phyloP scores from a whole-genome alignment of 2,888 invertebrate species.

The Norana najaformis region DNA sequence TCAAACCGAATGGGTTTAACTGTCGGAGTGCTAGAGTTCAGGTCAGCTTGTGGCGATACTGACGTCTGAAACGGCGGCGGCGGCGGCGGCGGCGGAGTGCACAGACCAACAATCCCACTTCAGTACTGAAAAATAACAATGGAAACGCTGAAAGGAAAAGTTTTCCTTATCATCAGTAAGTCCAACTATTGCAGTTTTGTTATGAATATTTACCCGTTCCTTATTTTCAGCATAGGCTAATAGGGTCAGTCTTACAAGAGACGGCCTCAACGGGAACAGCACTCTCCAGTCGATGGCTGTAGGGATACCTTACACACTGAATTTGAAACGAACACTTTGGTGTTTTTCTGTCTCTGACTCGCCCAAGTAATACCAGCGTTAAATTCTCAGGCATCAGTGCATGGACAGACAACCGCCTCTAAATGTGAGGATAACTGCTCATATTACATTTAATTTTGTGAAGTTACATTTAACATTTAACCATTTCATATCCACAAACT shows the following conservation, averaged over 20 bases:
- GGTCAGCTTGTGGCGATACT: conserved; percentile 13
- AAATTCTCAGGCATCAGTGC: too few relatives aligned
- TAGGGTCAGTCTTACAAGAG: too few relatives aligned
- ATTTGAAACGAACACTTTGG: not conserved
- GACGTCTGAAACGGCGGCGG: not conserved
- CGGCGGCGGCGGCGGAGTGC: not conserved
- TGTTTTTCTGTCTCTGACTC: too few relatives aligned
- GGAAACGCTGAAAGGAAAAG: conserved; percentile 13
- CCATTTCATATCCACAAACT: not conserved
- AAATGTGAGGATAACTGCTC: too few relatives aligned
- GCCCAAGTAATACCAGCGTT: too few relatives aligned
- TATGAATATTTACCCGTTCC: not conserved
- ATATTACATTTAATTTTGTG: too few relatives aligned
- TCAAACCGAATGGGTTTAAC: not conserved
- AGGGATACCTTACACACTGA: not conserved
- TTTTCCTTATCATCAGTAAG: not conserved
- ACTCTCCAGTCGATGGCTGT: not conserved
- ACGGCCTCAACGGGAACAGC: too few relatives aligned
- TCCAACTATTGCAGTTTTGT: not conserved
- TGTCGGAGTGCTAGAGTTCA: not conserved
- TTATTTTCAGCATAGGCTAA: not conserved
- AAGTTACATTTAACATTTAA: too few relatives aligned
- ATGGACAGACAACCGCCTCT: too few relatives aligned
- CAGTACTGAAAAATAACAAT: not conserved
- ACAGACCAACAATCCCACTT: not conserved